Conservation (phyloP, 2,113 vertebrate genomes). For the Ellobius talpinus region DNA sequence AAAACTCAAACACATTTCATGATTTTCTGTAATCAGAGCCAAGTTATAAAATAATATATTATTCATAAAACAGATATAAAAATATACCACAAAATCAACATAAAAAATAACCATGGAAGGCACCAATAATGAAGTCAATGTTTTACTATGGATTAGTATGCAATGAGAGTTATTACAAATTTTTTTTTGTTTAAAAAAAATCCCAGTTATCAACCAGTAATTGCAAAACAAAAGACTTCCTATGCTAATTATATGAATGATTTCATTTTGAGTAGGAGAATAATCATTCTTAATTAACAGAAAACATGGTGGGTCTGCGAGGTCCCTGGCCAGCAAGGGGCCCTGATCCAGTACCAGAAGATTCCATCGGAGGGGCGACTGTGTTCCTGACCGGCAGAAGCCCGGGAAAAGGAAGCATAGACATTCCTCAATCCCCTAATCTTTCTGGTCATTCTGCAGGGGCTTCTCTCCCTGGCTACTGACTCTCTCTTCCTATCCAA, state of each 20-base stretch:
- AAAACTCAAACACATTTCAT: not conserved
- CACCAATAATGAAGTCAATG: not conserved
- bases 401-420: too few species aligned
- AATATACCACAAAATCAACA: not conserved
- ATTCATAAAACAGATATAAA: conserved; percentile 18
- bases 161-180: not conserved
- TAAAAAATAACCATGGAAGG: not conserved
- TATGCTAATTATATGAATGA: conserved; percentile 29
- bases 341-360: too few species aligned
- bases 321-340: too few species aligned
- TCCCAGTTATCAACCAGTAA: not conserved
- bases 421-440: too few species aligned
- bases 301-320: not conserved
- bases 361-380: too few species aligned
- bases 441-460: too few species aligned
- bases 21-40: conserved; percentile 41
- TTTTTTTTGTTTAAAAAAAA: conserved; percentile 18
- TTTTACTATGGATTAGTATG: not conserved
- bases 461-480: too few species aligned
- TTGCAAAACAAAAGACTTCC: conserved; percentile 45
- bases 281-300: conserved; percentile 46
- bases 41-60: conserved; percentile 10
- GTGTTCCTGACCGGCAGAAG: too few species aligned
- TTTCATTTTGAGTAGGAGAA: conserved; percentile 29
- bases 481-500: too few species aligned